These are phyloP conservation scores for Drosophila gaucha DNA, from an alignment of 2,888 invertebrate species.

Conservation along the genomic window DNA sequence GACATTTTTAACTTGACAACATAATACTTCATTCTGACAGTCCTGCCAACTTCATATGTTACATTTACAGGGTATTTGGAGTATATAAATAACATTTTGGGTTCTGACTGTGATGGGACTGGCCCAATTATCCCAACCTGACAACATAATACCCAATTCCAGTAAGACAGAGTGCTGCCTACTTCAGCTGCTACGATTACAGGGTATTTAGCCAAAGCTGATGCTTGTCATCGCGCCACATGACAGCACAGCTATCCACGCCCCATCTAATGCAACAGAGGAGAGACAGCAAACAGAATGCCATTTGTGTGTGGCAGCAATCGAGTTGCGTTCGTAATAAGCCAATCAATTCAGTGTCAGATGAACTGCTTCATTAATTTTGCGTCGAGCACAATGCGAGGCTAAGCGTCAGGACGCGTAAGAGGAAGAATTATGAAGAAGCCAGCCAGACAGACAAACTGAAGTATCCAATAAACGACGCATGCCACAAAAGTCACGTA, in stretches of 20 bases:
- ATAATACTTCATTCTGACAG: no score
- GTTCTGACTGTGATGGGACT: no score
- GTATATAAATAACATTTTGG: background rate
- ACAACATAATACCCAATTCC: background rate
- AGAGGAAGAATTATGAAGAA: conserved; percentile 43
- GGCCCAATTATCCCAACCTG: background rate
- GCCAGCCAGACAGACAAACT: conserved; percentile 17
- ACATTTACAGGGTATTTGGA: background rate
- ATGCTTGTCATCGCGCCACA: conserved; percentile 33
- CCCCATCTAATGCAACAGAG: conserved; percentile 9
- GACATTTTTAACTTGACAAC: no score
- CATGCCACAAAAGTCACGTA: conserved; percentile 74
- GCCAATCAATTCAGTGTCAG: conserved; percentile 79
- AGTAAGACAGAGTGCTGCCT: background rate
- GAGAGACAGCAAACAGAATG: conserved; percentile 25
- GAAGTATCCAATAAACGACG: conserved; percentile 56
- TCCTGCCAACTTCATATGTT: no score
- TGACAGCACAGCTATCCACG: conserved; percentile 37
- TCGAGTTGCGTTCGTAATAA: conserved; percentile 70
- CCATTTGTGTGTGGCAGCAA: conserved; percentile 47
- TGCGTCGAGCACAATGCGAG: conserved; percentile 19
- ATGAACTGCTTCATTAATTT: conserved; percentile 79
- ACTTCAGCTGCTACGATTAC: background rate
- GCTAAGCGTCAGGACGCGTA: background rate
- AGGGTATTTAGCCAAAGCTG: conserved; percentile 20